phyloP scores from a whole-genome alignment of 1,140 invertebrate species.

The Mesaphorura yosii region DNA sequence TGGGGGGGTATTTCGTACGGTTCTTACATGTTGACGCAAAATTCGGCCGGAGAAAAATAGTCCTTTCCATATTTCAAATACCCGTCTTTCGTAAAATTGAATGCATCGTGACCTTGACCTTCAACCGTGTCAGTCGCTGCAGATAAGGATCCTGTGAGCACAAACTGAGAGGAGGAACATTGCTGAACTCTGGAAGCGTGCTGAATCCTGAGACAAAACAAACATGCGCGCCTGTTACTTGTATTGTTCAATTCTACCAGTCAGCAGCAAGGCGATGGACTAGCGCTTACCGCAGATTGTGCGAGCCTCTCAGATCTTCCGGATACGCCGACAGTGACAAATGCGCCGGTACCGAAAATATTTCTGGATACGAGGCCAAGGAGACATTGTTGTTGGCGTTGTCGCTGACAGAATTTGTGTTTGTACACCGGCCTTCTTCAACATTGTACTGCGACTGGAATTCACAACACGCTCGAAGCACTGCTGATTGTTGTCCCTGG shows the following conservation, averaged over 20 bases:
- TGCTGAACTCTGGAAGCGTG: background rate
- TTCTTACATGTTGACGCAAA: conserved; percentile 7
- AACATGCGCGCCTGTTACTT: background rate
- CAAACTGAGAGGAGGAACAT: background rate
- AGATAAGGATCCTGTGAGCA: background rate
- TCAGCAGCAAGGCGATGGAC: background rate
- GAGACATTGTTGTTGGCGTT: no score
- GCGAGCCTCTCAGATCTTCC: background rate
- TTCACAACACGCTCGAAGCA: no score
- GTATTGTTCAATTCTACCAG: background rate
- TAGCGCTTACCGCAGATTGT: background rate
- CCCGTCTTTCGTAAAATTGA: conserved; percentile 6
- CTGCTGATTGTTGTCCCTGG: no score
- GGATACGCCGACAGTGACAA: background rate
- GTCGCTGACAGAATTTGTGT: no score
- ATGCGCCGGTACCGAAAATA: no score
- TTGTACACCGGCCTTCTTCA: no score
- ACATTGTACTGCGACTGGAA: no score
- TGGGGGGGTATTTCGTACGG: no score
- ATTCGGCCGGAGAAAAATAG: conserved; percentile 10
- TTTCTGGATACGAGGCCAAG: no score
- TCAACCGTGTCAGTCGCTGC: background rate
- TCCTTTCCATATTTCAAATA: conserved; percentile 9
- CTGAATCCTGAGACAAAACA: background rate
- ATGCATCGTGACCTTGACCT: no score